Base-by-base conservation (phyloP, 2,797 vertebrate genomes). In the Hydrocynus forskahlii region DNA sequence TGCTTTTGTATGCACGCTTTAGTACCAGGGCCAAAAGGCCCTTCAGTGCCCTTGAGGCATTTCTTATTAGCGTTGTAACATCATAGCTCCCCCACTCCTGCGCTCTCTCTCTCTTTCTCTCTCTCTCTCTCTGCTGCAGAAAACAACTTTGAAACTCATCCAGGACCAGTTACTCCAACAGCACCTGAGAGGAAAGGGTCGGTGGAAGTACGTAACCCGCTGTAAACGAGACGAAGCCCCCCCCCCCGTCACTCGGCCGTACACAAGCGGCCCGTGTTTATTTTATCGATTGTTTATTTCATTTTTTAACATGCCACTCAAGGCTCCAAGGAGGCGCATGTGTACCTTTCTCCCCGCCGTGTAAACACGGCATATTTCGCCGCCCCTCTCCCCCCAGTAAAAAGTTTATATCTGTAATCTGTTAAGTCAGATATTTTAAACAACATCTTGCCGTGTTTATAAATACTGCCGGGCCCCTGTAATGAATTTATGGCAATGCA, bases 401-500 rank as follows among this genome's bases (percentile, higher is more conserved):
- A 89, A 90, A 91, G 92, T 92, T 91, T 91, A 91, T 91, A 93
- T 92, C 91, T 94, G 92, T 94, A 94, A 94, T 94, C 92, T 92
- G 93, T 93, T 92, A 93, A 92, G 93, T 93, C 92, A 91, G 88
- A 91, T 89, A 90, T 84, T 95, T 90, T 94, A 95, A 94, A 94
- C 93, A 95, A 91, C 92, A 94, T 94, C 89, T 93, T 92, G 84
- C 71, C 73, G 55, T 94, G 93, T 95, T 94, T 93, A 94, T 94
- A 94, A 95, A 93, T 88, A 90, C 92, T 94, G 94, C 92, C 91
- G 88, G 82, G 85, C 85, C 89, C 88, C 92, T 90, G 91, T 94
- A 95, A 95, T 95, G 94, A 95, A 95, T 95, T 94, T 94, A 94
- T 91, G 92, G 91, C 93, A 92, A 94, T 93, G 92, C 91, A n/a